These are phyloP conservation scores for Sycobia sp. DNA, from an alignment of 1,140 invertebrate genomes.

Conservation along the genomic window DNA sequence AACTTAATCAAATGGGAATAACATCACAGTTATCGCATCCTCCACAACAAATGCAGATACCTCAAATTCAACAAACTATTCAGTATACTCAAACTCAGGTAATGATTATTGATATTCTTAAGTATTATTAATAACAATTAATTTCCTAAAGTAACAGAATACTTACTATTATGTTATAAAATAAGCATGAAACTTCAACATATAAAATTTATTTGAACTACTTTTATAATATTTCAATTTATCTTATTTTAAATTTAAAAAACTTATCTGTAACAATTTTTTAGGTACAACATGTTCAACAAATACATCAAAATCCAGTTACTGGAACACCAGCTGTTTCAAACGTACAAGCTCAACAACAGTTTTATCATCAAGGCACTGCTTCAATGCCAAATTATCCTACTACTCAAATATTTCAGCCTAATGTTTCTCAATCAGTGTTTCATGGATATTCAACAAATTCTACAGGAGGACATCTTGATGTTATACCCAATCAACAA, in stretches of 20 bases:
- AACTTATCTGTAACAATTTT: background rate
- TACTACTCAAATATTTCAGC: slow-evolving; percentile 46
- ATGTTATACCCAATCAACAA: slow-evolving; percentile 49
- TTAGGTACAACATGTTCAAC: slow-evolving; percentile 48
- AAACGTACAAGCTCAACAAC: slow-evolving; percentile 49
- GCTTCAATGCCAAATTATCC: slow-evolving; percentile 42
- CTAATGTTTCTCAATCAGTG: slow-evolving; percentile 56
- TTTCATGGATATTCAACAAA: slow-evolving; percentile 52
- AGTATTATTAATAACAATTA: background rate
- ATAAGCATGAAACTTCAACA: background rate
- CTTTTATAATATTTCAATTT: too few species aligned
- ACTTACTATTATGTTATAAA: too few species aligned
- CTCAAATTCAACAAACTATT: slow-evolving; percentile 50
- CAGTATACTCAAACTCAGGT: slow-evolving; percentile 46
- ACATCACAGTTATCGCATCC: slow-evolving; percentile 61
- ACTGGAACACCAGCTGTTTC: slow-evolving; percentile 45
- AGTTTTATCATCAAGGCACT: slow-evolving; percentile 51
- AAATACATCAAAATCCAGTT: slow-evolving; percentile 48
- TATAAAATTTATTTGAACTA: background rate
- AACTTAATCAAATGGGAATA: slow-evolving; percentile 60
- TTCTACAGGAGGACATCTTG: slow-evolving; percentile 48
- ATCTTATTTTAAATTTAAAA: background rate
- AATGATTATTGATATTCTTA: background rate
- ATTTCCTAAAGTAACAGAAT: background rate
- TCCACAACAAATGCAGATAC: slow-evolving; percentile 50